Evolutionary conservation across 2,888 invertebrate species (phyloP), one percentile per base, ranked within the genome.

Genomic region (Spodoptera littoralis): DNA sequence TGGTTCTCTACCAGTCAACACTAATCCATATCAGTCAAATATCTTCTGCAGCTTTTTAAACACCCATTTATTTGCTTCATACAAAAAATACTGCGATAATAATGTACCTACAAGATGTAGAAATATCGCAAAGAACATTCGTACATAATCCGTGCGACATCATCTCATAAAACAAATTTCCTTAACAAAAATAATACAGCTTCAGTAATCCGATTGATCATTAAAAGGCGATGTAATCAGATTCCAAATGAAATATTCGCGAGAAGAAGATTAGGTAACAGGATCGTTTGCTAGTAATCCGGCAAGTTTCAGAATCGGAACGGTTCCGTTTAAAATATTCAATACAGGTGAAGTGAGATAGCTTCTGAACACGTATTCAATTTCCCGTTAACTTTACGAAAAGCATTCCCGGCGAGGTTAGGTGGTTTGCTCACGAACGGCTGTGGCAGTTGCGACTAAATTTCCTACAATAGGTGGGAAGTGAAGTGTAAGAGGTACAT

Each of bases 321-420:
- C 45, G 50, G 46, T 64, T 45, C 42, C n/a, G 30, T 57, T 78
- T 78, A 51, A 78, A 76, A 76, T 78, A 76, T 78, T 76, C 72
- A 76, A 76, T 78, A 67, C 64, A 44, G 44, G 64, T 58, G 62
- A 67, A 76, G 46, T 64, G 44, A 60, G 77, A 65, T 62, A 58
- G 76, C 54, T 76, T 75, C 45, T 58, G 50, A 67, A 76, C 64
- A 76, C 72, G 76, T 78, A 46, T 67, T 62, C 76, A 64, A 76
- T 76, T 76, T 78, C 64, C 76, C 54, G 61, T 75, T 58, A 51
- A 62, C 54, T 61, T 75, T 50, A 30, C 12, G 41, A 57, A 47
- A 50, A 60, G 45, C 49, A 61, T 57, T 61, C 44, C 27, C 42
- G n/a, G 58, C 8, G 41, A 18, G 22, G 8, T 50, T 53, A 49